These are phyloP conservation scores for Archilochus colubris DNA, from an alignment of 2,113 vertebrate species.

Conservation along the genomic window DNA sequence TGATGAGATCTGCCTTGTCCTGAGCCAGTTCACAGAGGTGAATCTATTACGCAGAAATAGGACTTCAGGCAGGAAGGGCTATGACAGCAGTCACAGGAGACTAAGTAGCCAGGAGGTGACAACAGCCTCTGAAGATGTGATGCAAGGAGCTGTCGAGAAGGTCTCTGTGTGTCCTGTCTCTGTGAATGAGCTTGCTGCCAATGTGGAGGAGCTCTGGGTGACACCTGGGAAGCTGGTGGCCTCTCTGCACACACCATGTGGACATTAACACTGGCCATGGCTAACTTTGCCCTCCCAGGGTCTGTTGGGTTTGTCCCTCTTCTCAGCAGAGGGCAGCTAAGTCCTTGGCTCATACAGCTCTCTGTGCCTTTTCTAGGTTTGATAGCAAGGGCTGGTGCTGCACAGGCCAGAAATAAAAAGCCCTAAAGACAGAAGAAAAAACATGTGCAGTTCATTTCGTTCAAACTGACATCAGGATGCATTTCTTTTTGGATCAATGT, in stretches of 20 bases:
- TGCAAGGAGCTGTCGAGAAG: not conserved
- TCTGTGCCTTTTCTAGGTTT: not conserved
- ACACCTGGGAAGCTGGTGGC: not conserved
- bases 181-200: not conserved
- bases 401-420: not conserved
- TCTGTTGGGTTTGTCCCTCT: not conserved
- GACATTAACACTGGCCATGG: not conserved
- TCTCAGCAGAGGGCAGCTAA: not conserved
- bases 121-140: rapidly evolving
- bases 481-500: not conserved
- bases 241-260: not conserved
- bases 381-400: not conserved
- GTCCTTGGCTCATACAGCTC: not conserved
- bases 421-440: not conserved
- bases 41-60: not conserved
- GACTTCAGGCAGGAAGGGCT: not conserved
- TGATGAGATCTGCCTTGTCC: not conserved
- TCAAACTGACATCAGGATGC: not conserved
- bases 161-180: not conserved
- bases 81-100: not conserved
- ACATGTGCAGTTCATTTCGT: not conserved
- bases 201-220: not conserved
- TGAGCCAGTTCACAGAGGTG: not conserved
- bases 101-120: not conserved
- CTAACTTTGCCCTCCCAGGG: not conserved